Percentiles rank a stretch among this genome's conserved stretches.
Evolutionary conservation across 2,888 invertebrate species (phyloP).

Genomic region (Andrena trimmerana): DNA sequence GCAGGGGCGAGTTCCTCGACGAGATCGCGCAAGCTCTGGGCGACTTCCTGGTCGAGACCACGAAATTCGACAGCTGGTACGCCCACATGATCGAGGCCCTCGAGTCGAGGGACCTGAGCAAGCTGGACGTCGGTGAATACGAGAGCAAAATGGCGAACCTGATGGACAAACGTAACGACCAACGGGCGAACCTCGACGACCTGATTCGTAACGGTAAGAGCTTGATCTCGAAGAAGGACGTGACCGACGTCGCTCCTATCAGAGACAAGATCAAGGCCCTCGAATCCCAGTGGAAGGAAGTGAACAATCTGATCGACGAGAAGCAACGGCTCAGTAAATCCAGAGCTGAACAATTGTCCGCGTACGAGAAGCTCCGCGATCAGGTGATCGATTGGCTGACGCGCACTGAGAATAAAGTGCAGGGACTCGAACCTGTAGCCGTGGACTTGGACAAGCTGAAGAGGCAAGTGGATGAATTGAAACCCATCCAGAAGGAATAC

Average conservation of each 20-base stretch:
- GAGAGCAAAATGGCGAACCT: slow-evolving; percentile 87
- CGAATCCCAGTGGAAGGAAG: slow-evolving; percentile 96
- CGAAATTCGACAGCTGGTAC: slow-evolving; percentile 91
- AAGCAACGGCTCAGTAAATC: slow-evolving; percentile 93
- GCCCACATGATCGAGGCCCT: slow-evolving; percentile 90
- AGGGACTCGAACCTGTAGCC: slow-evolving; percentile 93
- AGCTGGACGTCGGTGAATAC: slow-evolving; percentile 89
- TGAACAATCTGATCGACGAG: slow-evolving; percentile 93
- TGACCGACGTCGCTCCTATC: slow-evolving; percentile 93
- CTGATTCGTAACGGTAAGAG: slow-evolving; percentile 93
- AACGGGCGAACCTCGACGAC: slow-evolving; percentile 88
- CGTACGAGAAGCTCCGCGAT: slow-evolving; percentile 93
- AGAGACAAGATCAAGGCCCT: slow-evolving; percentile 94
- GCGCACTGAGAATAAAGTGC: slow-evolving; percentile 91
- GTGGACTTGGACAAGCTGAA: slow-evolving; percentile 94
- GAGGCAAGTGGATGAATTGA: slow-evolving; percentile 93
- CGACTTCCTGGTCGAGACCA: slow-evolving; percentile 78
- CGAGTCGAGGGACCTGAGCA: slow-evolving; percentile 90
- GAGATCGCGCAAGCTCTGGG: slow-evolving; percentile 89
- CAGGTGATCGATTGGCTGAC: slow-evolving; percentile 95
- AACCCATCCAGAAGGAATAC: slow-evolving; percentile 95
- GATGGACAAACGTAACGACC: slow-evolving; percentile 87
- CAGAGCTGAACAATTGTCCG: slow-evolving; percentile 93
- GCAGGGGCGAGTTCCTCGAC: slow-evolving; percentile 93
- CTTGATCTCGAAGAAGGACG: slow-evolving; percentile 93